Evolutionary conservation across 2,113 vertebrate genomes (phyloP).

Genomic region (Nettapus auritus): DNA sequence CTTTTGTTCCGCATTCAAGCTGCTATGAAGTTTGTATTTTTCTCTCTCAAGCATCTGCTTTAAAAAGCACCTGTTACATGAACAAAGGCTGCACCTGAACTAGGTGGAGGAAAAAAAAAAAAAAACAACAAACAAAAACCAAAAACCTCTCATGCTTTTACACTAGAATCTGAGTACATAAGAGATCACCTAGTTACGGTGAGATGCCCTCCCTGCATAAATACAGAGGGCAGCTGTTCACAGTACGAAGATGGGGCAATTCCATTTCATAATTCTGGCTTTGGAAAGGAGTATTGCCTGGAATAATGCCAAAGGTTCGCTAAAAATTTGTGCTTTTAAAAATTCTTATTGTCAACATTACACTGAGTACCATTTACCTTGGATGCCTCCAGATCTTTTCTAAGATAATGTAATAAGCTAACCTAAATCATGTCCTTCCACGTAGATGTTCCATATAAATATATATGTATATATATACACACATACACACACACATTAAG

Average conservation of each 20-base stretch:
- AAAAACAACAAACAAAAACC: too few relatives aligned
- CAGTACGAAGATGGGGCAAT: not conserved
- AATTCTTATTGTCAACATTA: not conserved
- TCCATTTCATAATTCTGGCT: not conserved
- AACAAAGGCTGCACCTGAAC: not conserved
- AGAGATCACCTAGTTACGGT: not conserved
- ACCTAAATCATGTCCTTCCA: not conserved
- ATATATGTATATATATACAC: not conserved
- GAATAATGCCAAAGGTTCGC: not conserved
- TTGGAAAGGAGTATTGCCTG: not conserved
- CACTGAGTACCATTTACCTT: not conserved
- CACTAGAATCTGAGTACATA: not conserved
- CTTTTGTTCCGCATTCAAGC: constrained; percentile 27
- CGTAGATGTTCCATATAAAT: not conserved
- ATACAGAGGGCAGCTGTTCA: not conserved
- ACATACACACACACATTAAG: not conserved
- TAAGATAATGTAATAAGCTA: not conserved
- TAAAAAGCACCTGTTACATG: not conserved
- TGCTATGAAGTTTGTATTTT: constrained; percentile 25
- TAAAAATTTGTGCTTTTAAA: not conserved
- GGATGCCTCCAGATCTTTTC: not conserved
- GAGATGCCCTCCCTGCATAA: not conserved
- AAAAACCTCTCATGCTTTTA: not conserved
- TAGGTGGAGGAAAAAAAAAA: not conserved
- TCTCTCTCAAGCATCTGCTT: constrained; percentile 4